These are phyloP conservation scores for Lagenorhynchus albirostris DNA, from an alignment of 2,113 vertebrate species.

Conservation along the genomic window DNA sequence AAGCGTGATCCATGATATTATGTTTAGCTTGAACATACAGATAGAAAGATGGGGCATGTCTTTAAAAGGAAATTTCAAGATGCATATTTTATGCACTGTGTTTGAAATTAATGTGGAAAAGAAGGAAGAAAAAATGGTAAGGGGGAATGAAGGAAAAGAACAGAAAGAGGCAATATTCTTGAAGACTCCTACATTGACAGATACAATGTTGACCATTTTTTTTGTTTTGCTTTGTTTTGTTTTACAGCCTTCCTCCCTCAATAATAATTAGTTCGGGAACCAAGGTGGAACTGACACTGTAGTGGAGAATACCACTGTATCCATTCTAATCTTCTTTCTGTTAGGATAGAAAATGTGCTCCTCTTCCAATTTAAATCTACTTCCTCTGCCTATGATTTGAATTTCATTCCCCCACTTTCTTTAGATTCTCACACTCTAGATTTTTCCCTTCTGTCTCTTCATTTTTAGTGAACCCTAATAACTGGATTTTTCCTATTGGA, in stretches of 20 bases:
- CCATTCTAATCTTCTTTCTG: not conserved
- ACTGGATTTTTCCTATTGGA: not conserved
- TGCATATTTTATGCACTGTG: not conserved
- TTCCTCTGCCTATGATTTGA: not conserved
- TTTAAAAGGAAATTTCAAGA: not conserved
- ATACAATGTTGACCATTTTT: not conserved
- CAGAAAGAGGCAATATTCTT: not conserved
- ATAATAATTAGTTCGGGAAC: not conserved
- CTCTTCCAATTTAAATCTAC: not conserved
- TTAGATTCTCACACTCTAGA: not conserved
- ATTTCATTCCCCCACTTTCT: not conserved
- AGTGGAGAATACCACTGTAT: not conserved
- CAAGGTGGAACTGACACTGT: fast-evolving
- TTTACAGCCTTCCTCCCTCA: not conserved
- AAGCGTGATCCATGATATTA: not conserved
- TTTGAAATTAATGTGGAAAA: not conserved
- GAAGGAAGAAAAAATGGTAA: not conserved
- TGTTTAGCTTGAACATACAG: not conserved
- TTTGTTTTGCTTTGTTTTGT: too few relatives aligned
- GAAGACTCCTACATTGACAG: not conserved
- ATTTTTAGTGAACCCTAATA: not conserved
- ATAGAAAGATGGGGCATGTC: not conserved
- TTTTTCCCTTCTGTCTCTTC: not conserved
- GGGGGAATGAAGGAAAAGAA: not conserved
- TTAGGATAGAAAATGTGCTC: not conserved